Base-by-base conservation (phyloP, 2,888 invertebrate species). In the Oscheius sp. region DNA sequence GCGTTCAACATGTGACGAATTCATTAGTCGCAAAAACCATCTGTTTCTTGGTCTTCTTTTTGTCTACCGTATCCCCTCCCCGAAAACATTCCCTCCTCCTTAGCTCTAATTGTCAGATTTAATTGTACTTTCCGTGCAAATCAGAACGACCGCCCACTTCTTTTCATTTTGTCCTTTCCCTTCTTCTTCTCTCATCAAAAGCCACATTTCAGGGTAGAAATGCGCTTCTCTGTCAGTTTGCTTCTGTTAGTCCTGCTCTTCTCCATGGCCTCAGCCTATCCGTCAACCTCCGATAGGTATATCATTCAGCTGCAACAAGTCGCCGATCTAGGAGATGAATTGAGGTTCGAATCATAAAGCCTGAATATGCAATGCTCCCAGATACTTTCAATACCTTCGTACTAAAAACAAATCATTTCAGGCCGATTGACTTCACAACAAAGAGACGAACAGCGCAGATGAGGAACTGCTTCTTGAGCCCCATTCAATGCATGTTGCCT, bases 401-500 rank as follows among this genome's bases (percentile, higher is more conserved):
- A 37, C 37, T 10, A 37, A 37, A 15, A 37, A 37, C 8, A 15
- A 37, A 37, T 27, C 5, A 20, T 63, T 63, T 63, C 52, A 65
- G 65, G 31, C 34, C 65, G n/a, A 34, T 27, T 12, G 65, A 65
- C n/a, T 61, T 42, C 37, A 23, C 27, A n/a, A n/a, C n/a, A 23
- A 55, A 66, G 25, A 63, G 71, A 31, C 71, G 71, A 15, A 53
- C 71, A 25, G n/a, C n/a, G n/a, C 69, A 69, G 20, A 64, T 69
- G 37, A 46, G 72, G 8, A 72, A 72, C 55, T 72, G 72, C 45
- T 72, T 66, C 66, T 53, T 72, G 31, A 63, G 64, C 10, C 72
- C 72, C 53, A 70, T 72, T 1, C 72, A 72, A 34, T 72, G 72
- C 48, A 65, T 72, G 48, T 58, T 72, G 25, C 72, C 72, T 10